Base-by-base conservation (phyloP, 1,140 invertebrate genomes). In the Grapholita molesta region DNA sequence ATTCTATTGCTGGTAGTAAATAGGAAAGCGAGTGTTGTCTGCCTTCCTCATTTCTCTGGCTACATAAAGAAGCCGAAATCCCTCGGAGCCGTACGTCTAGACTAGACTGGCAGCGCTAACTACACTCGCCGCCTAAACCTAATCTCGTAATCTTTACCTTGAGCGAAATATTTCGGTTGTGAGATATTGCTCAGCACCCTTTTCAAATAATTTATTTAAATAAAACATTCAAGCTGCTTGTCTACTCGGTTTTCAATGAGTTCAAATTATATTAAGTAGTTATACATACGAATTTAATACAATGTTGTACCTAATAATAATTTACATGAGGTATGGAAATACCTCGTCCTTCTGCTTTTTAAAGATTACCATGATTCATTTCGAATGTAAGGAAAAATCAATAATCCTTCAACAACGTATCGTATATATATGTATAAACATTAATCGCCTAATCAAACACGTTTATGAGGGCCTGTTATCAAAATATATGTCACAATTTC, bases 1-100 rank as follows among this genome's bases (percentile, higher is more conserved):
- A n/a, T n/a, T n/a, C n/a, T n/a, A n/a, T n/a, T n/a, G n/a, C n/a
- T n/a, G n/a, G 35, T 15, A 38, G 15, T 38, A 38, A 38, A 38
- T 6, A 15, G 12, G 7, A 38, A 38, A 25, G 21, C 23, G 53
- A 24, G 21, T 57, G 53, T 21, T 24, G 48, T 25, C 53, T 57
- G 53, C 53, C 53, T 57, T 57, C 53, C 53, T 57, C 53, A n/a
- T n/a, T 57, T 57, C 24, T 57, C 24, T 57, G 23, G 18, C 52
- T 4, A 25, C 23, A 57, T 57, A 25, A 38, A 38, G 24, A n/a
- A 57, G 24, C 24, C 24, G 23, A 57, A 57, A 57, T 57, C 53
- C 53, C 53, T 25, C 24, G 53, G 53, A 57, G 53, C 53, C 23
- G 35, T 15, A 6, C 52, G 53, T 57, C 53, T 57, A 57, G 53